Base-by-base conservation (phyloP, 2,797 vertebrate genomes). In the Phalanger gymnotis region DNA sequence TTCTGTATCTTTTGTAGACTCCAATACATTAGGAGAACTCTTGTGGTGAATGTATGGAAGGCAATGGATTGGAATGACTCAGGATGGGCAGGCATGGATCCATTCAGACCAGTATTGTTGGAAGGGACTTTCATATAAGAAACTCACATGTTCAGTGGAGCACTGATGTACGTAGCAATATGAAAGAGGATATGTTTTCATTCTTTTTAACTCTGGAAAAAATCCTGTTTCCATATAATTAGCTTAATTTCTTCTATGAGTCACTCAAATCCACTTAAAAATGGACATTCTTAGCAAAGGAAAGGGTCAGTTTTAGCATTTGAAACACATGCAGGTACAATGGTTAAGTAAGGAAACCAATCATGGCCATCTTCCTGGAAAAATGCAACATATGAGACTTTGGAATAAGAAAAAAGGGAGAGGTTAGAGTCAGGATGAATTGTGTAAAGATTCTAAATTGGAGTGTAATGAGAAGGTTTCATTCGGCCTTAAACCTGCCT, bases 381-480 rank as follows among this genome's bases (percentile, higher is more conserved):
- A 97, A 97, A 92, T 94, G 54, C 90, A 97, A 97, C 92, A 93
- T 96, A 97, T 94, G 96, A 97, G 96, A 97, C 98, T 98, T 98
- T 90, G 87, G 91, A 91, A 96, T 92, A 98, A 97, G 97, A 96
- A 91, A 57, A 97, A 96, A 98, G 91, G 96, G 96, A 94, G 92
- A 97, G 97, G 95, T 98, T 87, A 98, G 97, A 98, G 98, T 98
- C 97, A 97, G 96, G 97, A 98, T 89, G 97, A 97, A 98, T 98
- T 98, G 98, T 98, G 57, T 97, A 95, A 54, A 14, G 95, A 96
- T 96, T 96, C 94, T 30, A 57, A 92, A 94, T 97, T 97, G 93
- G 92, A 98, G 94, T 95, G 54, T 96, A 98, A 96, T 96, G 57
- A 96, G 97, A 96, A 95, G 94, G 93, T 97, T 98, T 97, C 96